These are phyloP conservation scores for Neosilurus mollespiculum DNA, from an alignment of 2,797 vertebrate genomes.

Conservation along the genomic window DNA sequence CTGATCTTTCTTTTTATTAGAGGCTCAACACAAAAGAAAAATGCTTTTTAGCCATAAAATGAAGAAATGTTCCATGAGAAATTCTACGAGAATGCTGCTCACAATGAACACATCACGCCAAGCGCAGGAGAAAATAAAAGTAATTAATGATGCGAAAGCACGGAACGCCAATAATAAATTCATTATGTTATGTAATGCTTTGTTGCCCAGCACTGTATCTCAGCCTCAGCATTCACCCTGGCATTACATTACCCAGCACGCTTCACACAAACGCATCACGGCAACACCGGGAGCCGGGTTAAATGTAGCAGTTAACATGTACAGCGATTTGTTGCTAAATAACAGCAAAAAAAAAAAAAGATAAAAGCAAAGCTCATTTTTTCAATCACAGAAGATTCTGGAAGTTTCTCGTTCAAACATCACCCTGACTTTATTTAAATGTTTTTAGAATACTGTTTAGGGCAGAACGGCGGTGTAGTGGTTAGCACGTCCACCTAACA, in stretches of 20 bases:
- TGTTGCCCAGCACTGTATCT: neutral
- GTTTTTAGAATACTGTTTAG: neutral
- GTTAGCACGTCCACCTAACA: too few species aligned
- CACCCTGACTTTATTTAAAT: neutral
- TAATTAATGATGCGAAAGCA: neutral
- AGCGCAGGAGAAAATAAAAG: neutral
- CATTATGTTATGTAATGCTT: neutral
- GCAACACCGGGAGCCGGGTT: neutral
- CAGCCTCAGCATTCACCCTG: neutral
- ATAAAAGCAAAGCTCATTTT: too few species aligned
- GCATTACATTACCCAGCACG: conserved; percentile 19
- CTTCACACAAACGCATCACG: neutral
- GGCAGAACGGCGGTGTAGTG: too few species aligned
- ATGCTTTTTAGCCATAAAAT: conserved; percentile 8
- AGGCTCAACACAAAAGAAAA: neutral
- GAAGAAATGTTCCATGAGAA: neutral
- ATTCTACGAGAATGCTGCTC: neutral
- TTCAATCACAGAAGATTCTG: neutral
- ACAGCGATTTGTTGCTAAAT: neutral
- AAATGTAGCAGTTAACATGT: neutral
- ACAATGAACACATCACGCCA: neutral
- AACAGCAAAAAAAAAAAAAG: too few species aligned
- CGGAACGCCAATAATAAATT: neutral
- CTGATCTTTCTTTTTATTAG: neutral
- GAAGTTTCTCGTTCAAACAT: neutral